Conservation (phyloP, 1,140 invertebrate species). For the Potamilus streckersoni region DNA sequence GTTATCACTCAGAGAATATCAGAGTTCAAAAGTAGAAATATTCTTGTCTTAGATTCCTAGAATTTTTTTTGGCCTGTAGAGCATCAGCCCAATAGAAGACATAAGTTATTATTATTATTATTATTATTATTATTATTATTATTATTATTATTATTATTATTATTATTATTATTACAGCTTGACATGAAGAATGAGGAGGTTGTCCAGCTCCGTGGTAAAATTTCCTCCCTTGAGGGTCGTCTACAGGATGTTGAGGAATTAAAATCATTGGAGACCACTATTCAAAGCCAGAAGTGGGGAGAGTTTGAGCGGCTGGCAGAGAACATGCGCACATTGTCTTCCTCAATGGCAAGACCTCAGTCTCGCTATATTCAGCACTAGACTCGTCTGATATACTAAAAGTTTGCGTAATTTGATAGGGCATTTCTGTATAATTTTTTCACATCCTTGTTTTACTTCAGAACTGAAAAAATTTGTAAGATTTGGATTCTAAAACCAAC, state of each 20-base stretch:
- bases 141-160: conserved; percentile 1
- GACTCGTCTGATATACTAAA: no score
- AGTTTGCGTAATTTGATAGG: no score
- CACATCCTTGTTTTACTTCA: no score
- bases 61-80: no score
- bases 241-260: conserved; percentile 55
- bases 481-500: no score
- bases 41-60: no score
- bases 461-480: no score
- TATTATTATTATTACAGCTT: conserved; percentile 38
- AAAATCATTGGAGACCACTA: conserved; percentile 54
- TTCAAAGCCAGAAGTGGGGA: conserved; percentile 65
- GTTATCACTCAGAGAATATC: no score
- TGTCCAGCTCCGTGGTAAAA: conserved; percentile 33
- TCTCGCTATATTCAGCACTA: no score
- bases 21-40: no score
- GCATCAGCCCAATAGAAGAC: not conserved
- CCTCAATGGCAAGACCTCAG: conserved; percentile 47
- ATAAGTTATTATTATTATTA: not conserved
- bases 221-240: conserved; percentile 38
- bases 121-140: conserved; percentile 11
- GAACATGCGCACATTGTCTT: conserved; percentile 63
- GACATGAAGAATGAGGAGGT: conserved; percentile 49
- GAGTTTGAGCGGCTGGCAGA: conserved; percentile 66
- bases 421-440: no score